Base-by-base conservation (phyloP, 2,113 vertebrate species). In the Albula glossodonta region DNA sequence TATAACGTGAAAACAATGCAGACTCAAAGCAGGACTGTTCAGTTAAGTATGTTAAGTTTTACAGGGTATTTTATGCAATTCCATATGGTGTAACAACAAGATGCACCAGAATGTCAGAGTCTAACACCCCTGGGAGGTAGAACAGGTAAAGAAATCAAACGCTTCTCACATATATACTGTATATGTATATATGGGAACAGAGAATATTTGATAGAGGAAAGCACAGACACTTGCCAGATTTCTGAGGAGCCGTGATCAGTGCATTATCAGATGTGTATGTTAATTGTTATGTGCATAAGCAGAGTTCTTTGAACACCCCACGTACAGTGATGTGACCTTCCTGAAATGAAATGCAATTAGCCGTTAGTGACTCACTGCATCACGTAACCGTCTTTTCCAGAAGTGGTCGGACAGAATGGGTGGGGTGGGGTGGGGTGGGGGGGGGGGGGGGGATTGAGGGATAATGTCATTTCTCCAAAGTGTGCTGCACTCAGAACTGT, bases 401-500 rank as follows among this genome's bases (percentile, higher is more conserved):
- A 41, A 41, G 31, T 41, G 31, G 31, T 41, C 31, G 31, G 31
- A 41, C 31, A 41, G 31, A 41, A 41, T 41, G 31, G 31, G 31
- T 41, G 31, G 31, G 31, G 31, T 41, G 31, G 31, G n/a, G n/a
- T n/a, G n/a, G 87, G 88, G 89, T 88, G 87, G 77, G 56, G 51
- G 79, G 63, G 89, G 88, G 91, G 78, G 89, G 88, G 89, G 82
- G 60, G 22, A 84, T 66, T 63, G 84, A 87, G 89, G 89, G 85
- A 90, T 90, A 92, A 87, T 90, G 51, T 83, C 51, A 91, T 92
- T 93, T 92, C 85, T 86, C 86, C 81, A 88, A 90, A 91, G 90
- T 91, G 90, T 86, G 84, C 12, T 86, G 84, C 12, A 8, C 78
- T 83, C 77, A 83, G 53, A 80, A 80, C 82, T 92, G 91, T 89